Percentiles rank a stretch among this genome's conserved stretches.
Evolutionary conservation across 2,888 invertebrate species (phyloP).

Genomic region (Clistopyga incitator): DNA sequence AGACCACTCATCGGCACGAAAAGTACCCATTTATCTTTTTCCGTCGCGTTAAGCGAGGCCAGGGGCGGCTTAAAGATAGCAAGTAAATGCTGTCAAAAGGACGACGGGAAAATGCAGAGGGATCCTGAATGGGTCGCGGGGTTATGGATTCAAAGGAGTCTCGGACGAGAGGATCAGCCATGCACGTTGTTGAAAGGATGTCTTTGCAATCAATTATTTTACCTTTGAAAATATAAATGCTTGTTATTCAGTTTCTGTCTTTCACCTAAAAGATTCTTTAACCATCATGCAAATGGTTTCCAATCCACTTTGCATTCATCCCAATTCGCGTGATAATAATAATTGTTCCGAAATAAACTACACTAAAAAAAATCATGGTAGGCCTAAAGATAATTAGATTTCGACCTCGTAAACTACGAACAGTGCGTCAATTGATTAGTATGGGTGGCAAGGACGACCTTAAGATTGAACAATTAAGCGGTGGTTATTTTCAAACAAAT

Average conservation of each 20-base stretch:
- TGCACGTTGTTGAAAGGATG: conserved; percentile 39
- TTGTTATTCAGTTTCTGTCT: not conserved
- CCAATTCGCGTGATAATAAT: no score
- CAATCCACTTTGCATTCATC: no score
- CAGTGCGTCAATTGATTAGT: no score
- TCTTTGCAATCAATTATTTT: conserved; percentile 48
- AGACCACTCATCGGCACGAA: conserved; percentile 8
- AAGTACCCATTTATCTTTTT: conserved; percentile 15
- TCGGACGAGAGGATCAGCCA: conserved; percentile 12
- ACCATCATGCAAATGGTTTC: not conserved
- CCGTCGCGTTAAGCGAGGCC: not conserved
- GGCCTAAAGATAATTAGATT: no score
- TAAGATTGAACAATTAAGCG: no score
- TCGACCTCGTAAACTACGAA: no score
- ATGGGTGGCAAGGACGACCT: no score
- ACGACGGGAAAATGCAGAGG: not conserved
- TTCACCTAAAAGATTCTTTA: not conserved
- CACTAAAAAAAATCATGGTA: no score
- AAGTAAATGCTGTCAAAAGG: conserved; percentile 27
- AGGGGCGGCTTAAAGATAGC: conserved; percentile 9
- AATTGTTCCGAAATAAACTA: no score
- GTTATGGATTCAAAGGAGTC: conserved; percentile 52
- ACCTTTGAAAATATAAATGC: conserved; percentile 17
- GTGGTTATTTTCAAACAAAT: not conserved
- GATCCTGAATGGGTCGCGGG: conserved; percentile 22